phyloP scores from a whole-genome alignment of 2,888 invertebrate genomes.

The Amblyjoppa proteus region DNA sequence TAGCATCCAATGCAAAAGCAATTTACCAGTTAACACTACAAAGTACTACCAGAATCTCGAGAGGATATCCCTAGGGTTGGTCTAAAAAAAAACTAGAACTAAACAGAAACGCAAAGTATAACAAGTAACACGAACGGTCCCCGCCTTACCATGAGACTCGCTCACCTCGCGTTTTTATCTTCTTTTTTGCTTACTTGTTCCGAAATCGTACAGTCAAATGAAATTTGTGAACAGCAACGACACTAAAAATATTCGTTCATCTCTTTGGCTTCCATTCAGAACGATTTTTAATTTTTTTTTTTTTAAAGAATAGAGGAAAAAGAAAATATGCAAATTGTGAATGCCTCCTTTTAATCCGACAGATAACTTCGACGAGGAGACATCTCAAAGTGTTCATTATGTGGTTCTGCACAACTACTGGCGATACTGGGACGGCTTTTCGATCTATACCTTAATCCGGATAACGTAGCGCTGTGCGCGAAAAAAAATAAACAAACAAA shows the following conservation, averaged over 20 bases:
- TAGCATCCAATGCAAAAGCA: conserved; percentile 57
- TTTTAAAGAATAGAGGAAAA: conserved; percentile 25
- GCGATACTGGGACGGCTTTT: conserved; percentile 66
- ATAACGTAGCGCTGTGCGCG: conserved; percentile 58
- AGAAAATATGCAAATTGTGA: conserved; percentile 49
- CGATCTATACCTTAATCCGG: conserved; percentile 65
- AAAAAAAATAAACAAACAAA: conserved; percentile 6
- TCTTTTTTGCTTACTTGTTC: conserved; percentile 41
- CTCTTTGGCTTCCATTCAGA: conserved; percentile 41
- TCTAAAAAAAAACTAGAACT: conserved; percentile 59
- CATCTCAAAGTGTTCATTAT: conserved; percentile 68
- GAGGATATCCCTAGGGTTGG: conserved; percentile 81
- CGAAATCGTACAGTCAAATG: conserved; percentile 37
- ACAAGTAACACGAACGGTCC: conserved; percentile 64
- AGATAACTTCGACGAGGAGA: conserved; percentile 68
- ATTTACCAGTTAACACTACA: conserved; percentile 73
- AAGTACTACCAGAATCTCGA: conserved; percentile 82
- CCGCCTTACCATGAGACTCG: conserved; percentile 60
- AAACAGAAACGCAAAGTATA: conserved; percentile 45
- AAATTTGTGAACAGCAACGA: background rate
- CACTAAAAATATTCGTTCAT: conserved; percentile 32
- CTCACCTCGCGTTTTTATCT: conserved; percentile 45
- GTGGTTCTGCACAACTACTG: conserved; percentile 68
- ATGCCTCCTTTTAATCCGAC: conserved; percentile 67
- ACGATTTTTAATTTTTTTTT: conserved; percentile 19